A percentile compares a stretch with the other conserved stretches of the same genome.
Evolutionary conservation across 2,888 invertebrate genomes (phyloP).

Genomic region (Julus scandinavius): DNA sequence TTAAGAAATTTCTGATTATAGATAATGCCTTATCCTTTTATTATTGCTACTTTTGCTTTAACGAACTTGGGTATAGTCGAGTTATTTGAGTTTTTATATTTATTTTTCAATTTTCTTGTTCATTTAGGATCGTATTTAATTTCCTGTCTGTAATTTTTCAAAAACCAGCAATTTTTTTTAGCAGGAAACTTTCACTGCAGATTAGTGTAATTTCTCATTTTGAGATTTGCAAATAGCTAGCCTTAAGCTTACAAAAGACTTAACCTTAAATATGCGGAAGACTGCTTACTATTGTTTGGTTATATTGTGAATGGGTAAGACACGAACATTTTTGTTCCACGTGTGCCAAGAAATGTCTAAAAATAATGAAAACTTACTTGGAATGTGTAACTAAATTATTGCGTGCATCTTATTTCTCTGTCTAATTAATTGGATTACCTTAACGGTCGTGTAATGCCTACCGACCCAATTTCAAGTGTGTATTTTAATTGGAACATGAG

Average conservation of each 20-base stretch:
- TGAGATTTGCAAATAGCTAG: background rate
- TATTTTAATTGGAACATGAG: background rate
- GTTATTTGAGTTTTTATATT: no score
- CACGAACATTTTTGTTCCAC: background rate
- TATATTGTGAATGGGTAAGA: background rate
- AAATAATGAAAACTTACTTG: background rate
- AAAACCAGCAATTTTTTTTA: background rate
- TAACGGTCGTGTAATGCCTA: background rate
- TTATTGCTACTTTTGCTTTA: no score
- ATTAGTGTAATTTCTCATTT: background rate
- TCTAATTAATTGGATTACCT: background rate
- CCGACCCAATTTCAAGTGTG: background rate
- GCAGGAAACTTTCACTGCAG: background rate
- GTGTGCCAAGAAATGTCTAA: background rate
- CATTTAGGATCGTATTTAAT: background rate
- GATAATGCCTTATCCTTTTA: no score
- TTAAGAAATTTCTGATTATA: no score
- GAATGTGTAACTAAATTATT: background rate
- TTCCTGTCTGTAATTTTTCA: background rate
- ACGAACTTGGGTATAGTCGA: no score
- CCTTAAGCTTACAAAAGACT: background rate
- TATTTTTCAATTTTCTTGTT: no score
- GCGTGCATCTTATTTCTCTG: background rate
- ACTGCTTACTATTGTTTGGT: background rate
- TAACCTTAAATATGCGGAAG: background rate